Evolutionary conservation across 1,140 invertebrate genomes (phyloP).

Genomic region (Triops longicaudatus): DNA sequence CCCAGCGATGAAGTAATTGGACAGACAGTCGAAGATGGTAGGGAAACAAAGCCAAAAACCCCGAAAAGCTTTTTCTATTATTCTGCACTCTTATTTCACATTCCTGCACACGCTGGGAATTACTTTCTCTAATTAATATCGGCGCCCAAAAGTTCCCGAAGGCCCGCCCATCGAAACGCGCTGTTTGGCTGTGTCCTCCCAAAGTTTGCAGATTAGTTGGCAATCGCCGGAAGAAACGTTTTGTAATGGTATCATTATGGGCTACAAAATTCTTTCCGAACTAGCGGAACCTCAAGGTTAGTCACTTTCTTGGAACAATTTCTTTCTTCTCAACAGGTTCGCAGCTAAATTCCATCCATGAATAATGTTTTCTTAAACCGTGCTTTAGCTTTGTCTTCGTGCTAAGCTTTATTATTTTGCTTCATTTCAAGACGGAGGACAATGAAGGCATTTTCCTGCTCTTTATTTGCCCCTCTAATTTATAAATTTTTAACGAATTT

Average conservation of each 20-base stretch:
- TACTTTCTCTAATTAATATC: neutral
- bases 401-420: too few species aligned
- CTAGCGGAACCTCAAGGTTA: slow-evolving; percentile 42
- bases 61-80: neutral
- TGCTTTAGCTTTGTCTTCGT: too few species aligned
- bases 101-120: neutral
- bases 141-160: slow-evolving; percentile 48
- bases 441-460: too few species aligned
- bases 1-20: slow-evolving; percentile 69
- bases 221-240: slow-evolving; percentile 66
- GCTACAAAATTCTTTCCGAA: slow-evolving; percentile 77
- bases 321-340: too few species aligned
- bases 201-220: slow-evolving; percentile 76
- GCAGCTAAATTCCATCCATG: too few species aligned
- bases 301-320: neutral
- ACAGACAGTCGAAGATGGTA: slow-evolving; percentile 72
- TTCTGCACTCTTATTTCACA: neutral
- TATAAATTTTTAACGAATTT: too few species aligned
- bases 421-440: too few species aligned
- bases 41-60: neutral
- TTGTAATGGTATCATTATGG: slow-evolving; percentile 73
- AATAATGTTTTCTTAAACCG: too few species aligned
- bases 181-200: slow-evolving; percentile 62
- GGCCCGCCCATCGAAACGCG: slow-evolving; percentile 60
- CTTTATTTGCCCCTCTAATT: too few species aligned